Evolutionary conservation across 2,888 invertebrate species (phyloP), one percentile per base, ranked within the genome.

Genomic region (Lomographa bimaculata): DNA sequence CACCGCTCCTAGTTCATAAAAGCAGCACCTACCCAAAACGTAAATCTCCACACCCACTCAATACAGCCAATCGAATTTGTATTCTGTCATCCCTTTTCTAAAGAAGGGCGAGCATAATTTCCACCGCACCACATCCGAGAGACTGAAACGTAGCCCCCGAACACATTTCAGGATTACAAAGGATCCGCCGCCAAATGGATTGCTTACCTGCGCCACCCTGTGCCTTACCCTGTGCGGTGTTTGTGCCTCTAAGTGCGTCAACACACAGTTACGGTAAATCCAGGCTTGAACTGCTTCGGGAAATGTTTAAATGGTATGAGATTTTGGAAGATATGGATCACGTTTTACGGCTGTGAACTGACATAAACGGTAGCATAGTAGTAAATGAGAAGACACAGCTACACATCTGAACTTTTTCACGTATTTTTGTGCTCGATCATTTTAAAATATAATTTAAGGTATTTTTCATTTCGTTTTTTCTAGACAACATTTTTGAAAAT

Each of bases 131-230:
- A 5, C 9, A 14, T 36, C 2, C 7, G 7, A 12, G 26, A 27
- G 27, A 23, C 21, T 23, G 27, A 33, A 37, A 19, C 29, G 34
- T 33, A 40, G 14, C 11, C 11, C 9, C 36, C 29, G 60, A 66
- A 58, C 62, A 70, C 71, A 71, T 67, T 62, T 70, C 62, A 64
- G 69, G 71, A 68, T 72, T 71, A 73, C 67, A 63, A 61, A 60
- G 72, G 69, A 62, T 64, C 55, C 53, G 14, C 34, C 9, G 48
- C 41, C 47, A 66, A 69, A 72, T 71, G 64, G 66, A 72, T 71
- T 60, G 64, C 56, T 63, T 63, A 64, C 67, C 63, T 65, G 58
- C 21, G 14, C 33, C 29, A 3, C 4, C 14, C 14, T 14, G 4
- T 14, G 14, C 14, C 14, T 14, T 4, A 4, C 14, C 67, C 63